phyloP scores from a whole-genome alignment of 2,888 invertebrate species.

The Drosophila anomelani region DNA sequence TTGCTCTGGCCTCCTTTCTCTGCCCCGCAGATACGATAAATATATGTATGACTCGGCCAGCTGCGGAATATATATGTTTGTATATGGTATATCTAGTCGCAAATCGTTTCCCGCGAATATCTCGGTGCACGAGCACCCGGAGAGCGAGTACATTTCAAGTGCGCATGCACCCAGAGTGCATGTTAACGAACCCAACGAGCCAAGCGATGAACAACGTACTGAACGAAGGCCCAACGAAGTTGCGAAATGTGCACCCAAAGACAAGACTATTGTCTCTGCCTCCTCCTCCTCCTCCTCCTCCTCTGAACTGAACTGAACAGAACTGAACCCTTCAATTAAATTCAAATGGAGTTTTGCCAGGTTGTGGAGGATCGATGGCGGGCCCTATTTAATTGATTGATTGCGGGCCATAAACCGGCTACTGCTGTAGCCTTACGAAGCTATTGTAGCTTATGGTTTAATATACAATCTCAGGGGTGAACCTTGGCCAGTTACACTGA shows the following conservation, averaged over 20 bases:
- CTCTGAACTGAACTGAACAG: too few relatives aligned
- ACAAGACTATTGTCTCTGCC: background rate
- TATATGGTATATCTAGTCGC: constrained; percentile 24
- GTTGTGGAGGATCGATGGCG: constrained; percentile 38
- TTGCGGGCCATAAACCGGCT: constrained; percentile 47
- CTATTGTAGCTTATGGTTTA: constrained; percentile 2
- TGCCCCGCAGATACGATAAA: constrained; percentile 47
- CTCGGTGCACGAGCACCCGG: constrained; percentile 74
- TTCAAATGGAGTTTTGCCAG: constrained; percentile 45
- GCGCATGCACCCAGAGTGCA: constrained; percentile 68
- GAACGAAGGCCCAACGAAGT: constrained; percentile 32
- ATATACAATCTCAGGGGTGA: constrained; percentile 3
- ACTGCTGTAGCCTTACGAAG: constrained; percentile 1
- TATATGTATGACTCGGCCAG: constrained; percentile 48
- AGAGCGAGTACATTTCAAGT: constrained; percentile 68
- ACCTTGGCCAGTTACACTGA: constrained; percentile 58
- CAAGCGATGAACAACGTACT: background rate
- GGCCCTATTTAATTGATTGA: constrained; percentile 58
- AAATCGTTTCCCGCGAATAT: constrained; percentile 66
- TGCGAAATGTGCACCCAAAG: constrained; percentile 49
- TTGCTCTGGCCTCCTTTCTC: constrained; percentile 28
- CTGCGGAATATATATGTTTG: constrained; percentile 7
- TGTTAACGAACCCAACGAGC: constrained; percentile 75
- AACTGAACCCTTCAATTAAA: constrained; percentile 13
- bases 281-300: background rate